phyloP scores from a whole-genome alignment of 2,797 vertebrate genomes.

The Pseudochirops corinnae region DNA sequence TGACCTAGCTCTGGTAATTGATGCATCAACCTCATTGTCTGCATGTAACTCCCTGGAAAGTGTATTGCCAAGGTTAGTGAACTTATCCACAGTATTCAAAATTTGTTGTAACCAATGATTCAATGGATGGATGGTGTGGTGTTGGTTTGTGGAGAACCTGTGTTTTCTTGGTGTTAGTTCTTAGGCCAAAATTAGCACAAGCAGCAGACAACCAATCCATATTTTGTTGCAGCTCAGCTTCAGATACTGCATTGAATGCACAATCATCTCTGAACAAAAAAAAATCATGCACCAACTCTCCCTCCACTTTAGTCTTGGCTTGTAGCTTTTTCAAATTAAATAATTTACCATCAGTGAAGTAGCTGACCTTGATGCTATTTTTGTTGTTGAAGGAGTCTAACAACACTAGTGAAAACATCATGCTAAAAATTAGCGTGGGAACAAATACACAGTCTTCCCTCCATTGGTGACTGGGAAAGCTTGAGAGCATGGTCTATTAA shows the following conservation, averaged over 20 bases:
- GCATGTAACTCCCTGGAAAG: background rate
- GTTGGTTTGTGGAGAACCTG: background rate
- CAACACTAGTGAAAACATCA: background rate
- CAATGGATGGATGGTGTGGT: background rate
- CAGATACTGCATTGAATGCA: background rate
- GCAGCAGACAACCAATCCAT: background rate
- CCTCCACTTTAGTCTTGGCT: background rate
- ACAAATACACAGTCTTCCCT: too few species aligned
- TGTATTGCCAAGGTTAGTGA: background rate
- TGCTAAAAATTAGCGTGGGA: too few species aligned
- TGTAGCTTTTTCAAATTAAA: background rate
- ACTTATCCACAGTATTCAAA: background rate
- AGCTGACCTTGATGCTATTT: background rate
- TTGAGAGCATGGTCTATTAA: too few species aligned
- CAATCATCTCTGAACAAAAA: background rate
- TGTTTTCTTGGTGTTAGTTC: background rate
- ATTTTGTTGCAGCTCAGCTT: background rate
- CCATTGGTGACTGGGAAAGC: too few species aligned
- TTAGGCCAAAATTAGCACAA: background rate
- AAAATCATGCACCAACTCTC: background rate
- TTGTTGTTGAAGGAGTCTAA: background rate
- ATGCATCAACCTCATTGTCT: background rate
- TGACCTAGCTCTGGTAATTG: background rate
- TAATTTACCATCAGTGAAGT: background rate
- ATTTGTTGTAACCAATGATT: background rate